These are phyloP conservation scores for Trematomus bernacchii DNA, from an alignment of 2,797 vertebrate genomes.

Conservation along the genomic window DNA sequence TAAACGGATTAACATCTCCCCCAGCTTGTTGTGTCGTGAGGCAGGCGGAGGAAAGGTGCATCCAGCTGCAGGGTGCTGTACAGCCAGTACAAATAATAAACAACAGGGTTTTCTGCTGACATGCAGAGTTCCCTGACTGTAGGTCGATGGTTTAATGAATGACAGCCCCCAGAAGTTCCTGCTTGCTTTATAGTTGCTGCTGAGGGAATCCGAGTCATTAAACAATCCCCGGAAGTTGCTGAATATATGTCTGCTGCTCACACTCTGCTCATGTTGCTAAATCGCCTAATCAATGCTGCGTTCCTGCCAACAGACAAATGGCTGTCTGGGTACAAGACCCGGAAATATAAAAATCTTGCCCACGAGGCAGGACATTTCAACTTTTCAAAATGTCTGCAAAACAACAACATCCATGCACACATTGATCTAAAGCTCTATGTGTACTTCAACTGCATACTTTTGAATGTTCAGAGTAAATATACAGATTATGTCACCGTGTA, in stretches of 20 bases:
- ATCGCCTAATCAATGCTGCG: slow-evolving; percentile 55
- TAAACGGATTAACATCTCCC: slow-evolving; percentile 49
- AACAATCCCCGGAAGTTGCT: slow-evolving; percentile 48
- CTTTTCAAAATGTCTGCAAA: not conserved
- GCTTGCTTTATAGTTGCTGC: slow-evolving; percentile 35
- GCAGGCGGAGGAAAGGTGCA: slow-evolving; percentile 36
- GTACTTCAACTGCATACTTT: not conserved
- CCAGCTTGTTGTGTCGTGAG: slow-evolving; percentile 59
- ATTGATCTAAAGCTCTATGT: not conserved
- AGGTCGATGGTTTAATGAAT: slow-evolving; percentile 72
- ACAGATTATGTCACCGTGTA: not conserved
- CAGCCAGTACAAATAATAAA: slow-evolving; percentile 48
- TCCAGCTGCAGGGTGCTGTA: slow-evolving; percentile 37
- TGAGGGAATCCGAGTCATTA: slow-evolving; percentile 54
- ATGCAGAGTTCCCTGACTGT: slow-evolving; percentile 47
- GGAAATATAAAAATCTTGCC: not conserved
- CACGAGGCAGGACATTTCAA: slow-evolving; percentile 27
- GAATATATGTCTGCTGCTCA: slow-evolving; percentile 46
- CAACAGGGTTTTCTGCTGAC: slow-evolving; percentile 58
- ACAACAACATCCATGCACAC: slow-evolving; percentile 4
- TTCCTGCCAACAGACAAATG: slow-evolving; percentile 37
- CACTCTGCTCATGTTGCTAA: slow-evolving; percentile 52
- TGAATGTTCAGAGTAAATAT: not conserved
- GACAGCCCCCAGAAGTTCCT: slow-evolving; percentile 57
- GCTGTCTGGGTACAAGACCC: slow-evolving; percentile 2